These are phyloP conservation scores for Aurelia sp. DNA, from an alignment of 30 jellyfish, hydroid and myxozoan genomes.

Conservation along the genomic window DNA sequence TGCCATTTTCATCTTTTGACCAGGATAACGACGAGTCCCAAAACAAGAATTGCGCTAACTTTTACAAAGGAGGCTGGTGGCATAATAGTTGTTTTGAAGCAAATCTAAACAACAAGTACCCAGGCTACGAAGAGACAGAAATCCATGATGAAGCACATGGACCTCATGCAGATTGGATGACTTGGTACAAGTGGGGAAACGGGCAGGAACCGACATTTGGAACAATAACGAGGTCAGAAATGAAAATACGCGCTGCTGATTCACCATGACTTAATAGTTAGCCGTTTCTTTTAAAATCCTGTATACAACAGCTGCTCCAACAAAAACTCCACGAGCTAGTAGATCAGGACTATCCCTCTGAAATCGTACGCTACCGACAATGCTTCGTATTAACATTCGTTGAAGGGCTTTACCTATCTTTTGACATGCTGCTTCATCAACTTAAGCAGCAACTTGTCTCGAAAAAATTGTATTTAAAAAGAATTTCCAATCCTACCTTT, in stretches of 20 bases:
- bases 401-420: too few relatives aligned
- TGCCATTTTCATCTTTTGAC: background rate
- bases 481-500: too few relatives aligned
- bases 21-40: background rate
- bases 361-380: too few relatives aligned
- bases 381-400: too few relatives aligned
- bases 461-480: too few relatives aligned
- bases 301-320: too few relatives aligned
- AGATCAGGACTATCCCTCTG: too few relatives aligned
- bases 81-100: background rate
- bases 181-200: background rate
- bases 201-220: background rate
- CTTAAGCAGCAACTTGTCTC: too few relatives aligned
- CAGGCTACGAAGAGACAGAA: background rate
- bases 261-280: too few relatives aligned
- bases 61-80: slow-evolving; percentile 25
- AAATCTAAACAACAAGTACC: slow-evolving; percentile 1
- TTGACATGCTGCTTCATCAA: too few relatives aligned
- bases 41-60: background rate
- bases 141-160: background rate
- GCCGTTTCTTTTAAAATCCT: too few relatives aligned
- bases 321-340: too few relatives aligned
- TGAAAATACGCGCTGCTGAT: background rate
- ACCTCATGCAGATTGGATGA: background rate
- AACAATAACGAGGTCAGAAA: background rate